Evolutionary conservation across 2,888 invertebrate species (phyloP).

Genomic region (Ypsolopha sequella): DNA sequence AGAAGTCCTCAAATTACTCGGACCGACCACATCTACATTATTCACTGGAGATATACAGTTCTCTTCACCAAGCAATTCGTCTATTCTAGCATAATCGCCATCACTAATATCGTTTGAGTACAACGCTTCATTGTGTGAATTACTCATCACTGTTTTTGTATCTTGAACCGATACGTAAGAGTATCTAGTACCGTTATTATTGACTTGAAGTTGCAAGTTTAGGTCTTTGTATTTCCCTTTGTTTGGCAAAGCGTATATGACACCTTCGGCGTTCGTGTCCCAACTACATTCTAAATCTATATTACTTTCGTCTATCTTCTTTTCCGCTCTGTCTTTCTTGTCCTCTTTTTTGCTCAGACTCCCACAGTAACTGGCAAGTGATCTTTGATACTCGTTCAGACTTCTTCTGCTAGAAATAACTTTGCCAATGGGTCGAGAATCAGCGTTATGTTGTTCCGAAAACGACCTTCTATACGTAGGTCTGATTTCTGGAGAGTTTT

Average conservation of each 20-base stretch:
- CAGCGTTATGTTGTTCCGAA: conserved; percentile 54
- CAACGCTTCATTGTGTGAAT: conserved; percentile 56
- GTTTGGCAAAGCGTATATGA: conserved; percentile 63
- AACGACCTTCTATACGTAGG: conserved; percentile 60
- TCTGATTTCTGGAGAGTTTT: conserved; percentile 57
- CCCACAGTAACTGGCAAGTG: conserved; percentile 44
- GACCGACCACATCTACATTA: conserved; percentile 23
- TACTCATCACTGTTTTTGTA: conserved; percentile 58
- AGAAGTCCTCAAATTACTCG: conserved; percentile 49
- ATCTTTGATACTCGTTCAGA: conserved; percentile 56
- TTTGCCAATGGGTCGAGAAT: conserved; percentile 46
- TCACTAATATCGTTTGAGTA: conserved; percentile 55
- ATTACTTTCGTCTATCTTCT: conserved; percentile 51
- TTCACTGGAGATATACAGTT: conserved; percentile 57
- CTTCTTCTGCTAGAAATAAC: conserved; percentile 61
- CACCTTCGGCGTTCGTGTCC: conserved; percentile 67
- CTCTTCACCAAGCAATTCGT: conserved; percentile 52
- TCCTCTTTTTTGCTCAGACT: conserved; percentile 30
- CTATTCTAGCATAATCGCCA: conserved; percentile 59
- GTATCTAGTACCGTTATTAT: conserved; percentile 59
- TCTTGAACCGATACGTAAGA: conserved; percentile 63
- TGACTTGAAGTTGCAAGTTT: conserved; percentile 60
- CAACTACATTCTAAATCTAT: conserved; percentile 72
- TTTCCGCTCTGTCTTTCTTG: conserved; percentile 18
- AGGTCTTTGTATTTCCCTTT: conserved; percentile 64